A percentile compares a stretch with the other conserved stretches of the same genome.
Evolutionary conservation across 2,113 vertebrate genomes (phyloP).

Genomic region (human): GRCh38 chrX:127907001-127907500

Average conservation of each 20-base stretch:
- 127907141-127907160: background rate
- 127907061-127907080: background rate
- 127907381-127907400: background rate
- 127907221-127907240: background rate
- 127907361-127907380: background rate
- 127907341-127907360: background rate
- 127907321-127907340: background rate
- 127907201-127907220: background rate
- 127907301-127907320: background rate
- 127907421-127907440: background rate
- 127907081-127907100: background rate
- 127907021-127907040: background rate
- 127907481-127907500: background rate
- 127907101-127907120: background rate
- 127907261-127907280: background rate
- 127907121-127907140: background rate
- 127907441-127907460: conserved; percentile 20
- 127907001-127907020: background rate
- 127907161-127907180: background rate
- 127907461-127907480: background rate
- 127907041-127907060: background rate
- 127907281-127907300: background rate
- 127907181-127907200: background rate
- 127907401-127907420: background rate
- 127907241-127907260: background rate